Conservation (phyloP, 2,797 vertebrate genomes). For the Ara ararauna region DNA sequence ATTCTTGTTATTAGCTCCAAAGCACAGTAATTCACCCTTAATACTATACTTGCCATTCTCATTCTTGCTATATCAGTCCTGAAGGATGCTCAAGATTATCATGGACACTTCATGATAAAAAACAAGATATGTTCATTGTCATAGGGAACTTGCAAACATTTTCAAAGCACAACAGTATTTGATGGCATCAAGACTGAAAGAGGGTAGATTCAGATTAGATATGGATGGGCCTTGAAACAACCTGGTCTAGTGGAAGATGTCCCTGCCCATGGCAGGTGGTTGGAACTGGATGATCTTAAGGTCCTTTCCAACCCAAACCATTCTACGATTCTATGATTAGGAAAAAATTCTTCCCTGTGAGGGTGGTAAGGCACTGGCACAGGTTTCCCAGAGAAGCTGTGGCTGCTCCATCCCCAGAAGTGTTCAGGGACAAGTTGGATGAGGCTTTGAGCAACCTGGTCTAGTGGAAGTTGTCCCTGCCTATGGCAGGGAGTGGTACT, state of each 20-base stretch:
- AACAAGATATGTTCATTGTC: background rate
- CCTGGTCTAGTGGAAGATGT: background rate
- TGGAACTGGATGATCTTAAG: background rate
- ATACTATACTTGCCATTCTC: background rate
- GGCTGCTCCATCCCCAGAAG: background rate
- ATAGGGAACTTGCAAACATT: background rate
- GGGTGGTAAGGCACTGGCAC: background rate
- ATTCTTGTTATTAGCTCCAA: background rate
- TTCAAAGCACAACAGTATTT: background rate
- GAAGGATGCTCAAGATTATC: background rate
- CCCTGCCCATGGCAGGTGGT: background rate
- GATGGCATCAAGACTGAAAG: background rate
- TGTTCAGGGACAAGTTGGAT: background rate
- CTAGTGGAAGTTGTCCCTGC: background rate
- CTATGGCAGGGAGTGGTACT: background rate
- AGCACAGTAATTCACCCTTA: background rate
- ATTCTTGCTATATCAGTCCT: background rate
- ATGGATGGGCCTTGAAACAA: background rate
- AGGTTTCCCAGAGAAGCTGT: background rate
- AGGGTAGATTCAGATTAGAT: background rate
- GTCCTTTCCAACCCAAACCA: background rate
- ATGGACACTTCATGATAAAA: background rate
- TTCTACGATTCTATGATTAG: background rate
- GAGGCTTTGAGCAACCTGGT: background rate
- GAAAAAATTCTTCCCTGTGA: background rate